Base-by-base conservation (phyloP, 2,797 vertebrate genomes). In the Pseudopleuronectes americanus region DNA sequence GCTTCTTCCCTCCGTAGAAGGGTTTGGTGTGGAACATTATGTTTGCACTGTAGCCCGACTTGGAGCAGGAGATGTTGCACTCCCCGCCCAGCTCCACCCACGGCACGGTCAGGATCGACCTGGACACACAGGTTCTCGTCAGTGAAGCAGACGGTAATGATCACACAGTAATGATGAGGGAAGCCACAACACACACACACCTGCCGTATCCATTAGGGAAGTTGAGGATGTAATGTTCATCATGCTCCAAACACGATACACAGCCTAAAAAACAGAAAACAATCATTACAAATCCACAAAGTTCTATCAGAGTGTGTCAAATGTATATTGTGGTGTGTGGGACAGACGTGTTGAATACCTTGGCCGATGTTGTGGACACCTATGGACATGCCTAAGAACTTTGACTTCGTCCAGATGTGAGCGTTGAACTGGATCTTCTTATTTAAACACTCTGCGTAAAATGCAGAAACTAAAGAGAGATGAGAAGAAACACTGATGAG, bases 331-430 rank as follows among this genome's bases (percentile, higher is more conserved):
- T 24, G 4, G 24, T 31, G 55, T 47, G 3, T 43, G 17, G 61
- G 0, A 75, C 19, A 24, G 9, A 49, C 43, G 28, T 36, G 6
- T 57, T 2, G 9, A 77, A 79, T 93, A 99, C 98, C 98, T 95
- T 99, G 98, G 56, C 98, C 98, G 61, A 99, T 99, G 89, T 99
- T 99, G 92, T 99, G 98, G 60, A 99, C 98, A 1, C 98, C 98
- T 49, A 99, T 98, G 28, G 98, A 99, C 98, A 99, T 99, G 66
- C 98, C 98, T 51, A 99, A 91, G 89, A 99, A 99, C 82, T 99
- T 99, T 3, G 98, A 99, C 90, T 99, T 99, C 51, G 98, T 99
- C 98, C 98, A 99, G 92, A 99, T 99, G 92, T 99, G 98, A 85
- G 98, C 98, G 43, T 99, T 99, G 94, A 99, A 99, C 89, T 99